phyloP scores from a whole-genome alignment of 2,113 vertebrate species.

The Ictalurus punctatus region DNA sequence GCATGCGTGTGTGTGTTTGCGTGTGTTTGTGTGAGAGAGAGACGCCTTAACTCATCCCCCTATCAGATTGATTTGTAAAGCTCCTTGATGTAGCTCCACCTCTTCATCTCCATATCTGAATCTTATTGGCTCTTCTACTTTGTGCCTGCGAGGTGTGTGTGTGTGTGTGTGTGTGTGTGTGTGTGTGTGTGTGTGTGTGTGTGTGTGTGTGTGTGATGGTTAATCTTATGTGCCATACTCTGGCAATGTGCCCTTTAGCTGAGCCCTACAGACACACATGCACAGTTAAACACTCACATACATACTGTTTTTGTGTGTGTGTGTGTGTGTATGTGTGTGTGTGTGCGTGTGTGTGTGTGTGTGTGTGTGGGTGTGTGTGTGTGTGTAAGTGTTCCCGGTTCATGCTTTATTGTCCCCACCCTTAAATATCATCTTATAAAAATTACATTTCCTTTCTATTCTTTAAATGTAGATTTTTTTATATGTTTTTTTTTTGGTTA shows the following conservation, averaged over 20 bases:
- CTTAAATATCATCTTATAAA: neutral
- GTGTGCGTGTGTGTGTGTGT: too few species aligned
- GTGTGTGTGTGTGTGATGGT: conserved; percentile 34
- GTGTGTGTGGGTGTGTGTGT: neutral
- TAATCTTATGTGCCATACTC: conserved; percentile 27
- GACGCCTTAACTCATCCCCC: conserved; percentile 29
- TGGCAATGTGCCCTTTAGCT: conserved; percentile 43
- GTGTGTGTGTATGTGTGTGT: neutral
- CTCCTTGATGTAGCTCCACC: conserved; percentile 28
- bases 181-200: conserved; percentile 21
- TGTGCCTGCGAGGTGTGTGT: conserved; percentile 33
- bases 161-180: conserved; percentile 3
- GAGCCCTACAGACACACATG: conserved; percentile 35
- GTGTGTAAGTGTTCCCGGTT: neutral
- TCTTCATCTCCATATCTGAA: neutral
- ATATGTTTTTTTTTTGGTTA: neutral
- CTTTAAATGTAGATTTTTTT: neutral
- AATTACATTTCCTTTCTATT: neutral
- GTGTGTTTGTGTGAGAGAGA: neutral
- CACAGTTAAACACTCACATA: conserved; percentile 38
- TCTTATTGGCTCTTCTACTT: conserved; percentile 34
- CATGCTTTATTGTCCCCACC: neutral
- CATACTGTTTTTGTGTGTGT: neutral
- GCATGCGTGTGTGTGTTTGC: neutral
- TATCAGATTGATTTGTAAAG: conserved; percentile 49